Evolutionary conservation across 2,888 invertebrate species (phyloP).

Genomic region (Liopterus haemorrhoidalis): DNA sequence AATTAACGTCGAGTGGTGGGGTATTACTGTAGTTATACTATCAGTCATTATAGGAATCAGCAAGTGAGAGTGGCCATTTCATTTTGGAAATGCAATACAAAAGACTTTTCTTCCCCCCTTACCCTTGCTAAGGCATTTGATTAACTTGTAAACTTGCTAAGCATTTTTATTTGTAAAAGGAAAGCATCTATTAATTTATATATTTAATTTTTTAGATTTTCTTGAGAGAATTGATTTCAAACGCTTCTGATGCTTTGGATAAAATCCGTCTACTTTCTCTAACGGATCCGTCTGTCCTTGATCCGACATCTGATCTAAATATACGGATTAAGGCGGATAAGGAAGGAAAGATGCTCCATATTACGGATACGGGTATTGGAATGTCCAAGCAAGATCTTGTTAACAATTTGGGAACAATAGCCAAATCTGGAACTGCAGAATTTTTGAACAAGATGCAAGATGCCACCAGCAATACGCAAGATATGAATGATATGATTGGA

Average conservation of each 20-base stretch:
- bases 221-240: slow-evolving; percentile 95
- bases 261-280: slow-evolving; percentile 92
- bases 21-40: no score
- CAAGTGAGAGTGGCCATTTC: no score
- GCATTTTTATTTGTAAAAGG: no score
- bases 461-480: slow-evolving; percentile 54
- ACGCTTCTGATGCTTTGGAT: slow-evolving; percentile 97
- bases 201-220: slow-evolving; percentile 64
- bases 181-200: slow-evolving; percentile 13
- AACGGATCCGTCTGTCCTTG: slow-evolving; percentile 76
- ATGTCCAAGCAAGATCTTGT: slow-evolving; percentile 93
- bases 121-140: no score
- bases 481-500: slow-evolving; percentile 96
- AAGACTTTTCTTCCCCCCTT: no score
- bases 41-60: no score
- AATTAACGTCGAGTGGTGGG: no score
- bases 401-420: slow-evolving; percentile 96
- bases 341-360: slow-evolving; percentile 83
- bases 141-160: no score
- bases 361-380: slow-evolving; percentile 95
- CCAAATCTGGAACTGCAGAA: slow-evolving; percentile 95
- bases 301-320: slow-evolving; percentile 72
- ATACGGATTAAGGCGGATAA: slow-evolving; percentile 92
- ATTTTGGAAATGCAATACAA: no score
- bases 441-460: slow-evolving; percentile 89